Conservation (phyloP, 1,140 invertebrate genomes). For the Drosophila sechellia region DNA sequence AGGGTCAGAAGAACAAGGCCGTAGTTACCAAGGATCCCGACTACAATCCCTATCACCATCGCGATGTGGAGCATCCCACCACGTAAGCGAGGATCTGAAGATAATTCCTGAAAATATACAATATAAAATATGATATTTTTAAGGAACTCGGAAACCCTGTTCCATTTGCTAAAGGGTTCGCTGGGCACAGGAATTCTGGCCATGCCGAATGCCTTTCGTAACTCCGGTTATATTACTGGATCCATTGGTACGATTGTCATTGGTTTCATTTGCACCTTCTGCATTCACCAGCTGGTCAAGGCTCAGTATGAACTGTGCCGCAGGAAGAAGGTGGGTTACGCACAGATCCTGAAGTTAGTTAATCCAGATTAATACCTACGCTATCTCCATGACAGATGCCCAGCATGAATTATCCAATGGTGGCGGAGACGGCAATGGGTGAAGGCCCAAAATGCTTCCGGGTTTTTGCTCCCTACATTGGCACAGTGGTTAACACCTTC, state of each 20-base stretch:
- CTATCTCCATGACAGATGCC: slow-evolving; percentile 85
- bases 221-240: slow-evolving; percentile 91
- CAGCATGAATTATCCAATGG: slow-evolving; percentile 89
- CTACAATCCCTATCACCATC: slow-evolving; percentile 88
- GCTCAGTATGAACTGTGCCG: slow-evolving; percentile 90
- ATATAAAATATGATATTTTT: slow-evolving; percentile 4
- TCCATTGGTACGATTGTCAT: slow-evolving; percentile 89
- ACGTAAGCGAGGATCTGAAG: slow-evolving; percentile 85
- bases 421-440: slow-evolving; percentile 88
- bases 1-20: slow-evolving; percentile 83
- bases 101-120: not conserved
- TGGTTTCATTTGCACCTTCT: slow-evolving; percentile 91
- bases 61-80: slow-evolving; percentile 89
- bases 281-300: slow-evolving; percentile 90
- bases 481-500: slow-evolving; percentile 89
- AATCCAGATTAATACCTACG: not conserved
- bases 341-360: too few species aligned
- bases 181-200: slow-evolving; percentile 95
- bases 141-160: slow-evolving; percentile 91
- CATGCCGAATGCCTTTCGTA: slow-evolving; percentile 93
- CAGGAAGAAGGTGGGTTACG: slow-evolving; percentile 84
- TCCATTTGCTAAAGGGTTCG: slow-evolving; percentile 93
- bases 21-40: slow-evolving; percentile 76
- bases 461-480: slow-evolving; percentile 87
- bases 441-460: slow-evolving; percentile 89